A percentile compares a stretch with the other conserved stretches of the same genome.
Conservation (phyloP, 2,888 invertebrate genomes). For the Catocala fraxini region DNA sequence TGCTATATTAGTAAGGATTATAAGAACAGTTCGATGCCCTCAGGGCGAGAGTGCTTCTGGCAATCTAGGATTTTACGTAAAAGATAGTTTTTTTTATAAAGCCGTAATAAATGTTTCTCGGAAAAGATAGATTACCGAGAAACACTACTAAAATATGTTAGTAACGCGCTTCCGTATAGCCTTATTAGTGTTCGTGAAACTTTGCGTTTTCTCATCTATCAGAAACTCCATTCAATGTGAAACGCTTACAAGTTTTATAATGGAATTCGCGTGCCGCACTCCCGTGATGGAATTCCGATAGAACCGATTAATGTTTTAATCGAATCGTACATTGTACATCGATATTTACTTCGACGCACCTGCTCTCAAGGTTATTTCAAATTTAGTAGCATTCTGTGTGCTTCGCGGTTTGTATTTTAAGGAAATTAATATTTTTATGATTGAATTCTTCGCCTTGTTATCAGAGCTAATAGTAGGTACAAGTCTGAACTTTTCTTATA, state of each 20-base stretch:
- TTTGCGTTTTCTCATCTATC: slow-evolving; percentile 14
- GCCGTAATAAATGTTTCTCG: too few relatives aligned
- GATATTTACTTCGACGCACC: slow-evolving; percentile 15
- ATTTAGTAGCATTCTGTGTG: background rate
- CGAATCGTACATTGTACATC: slow-evolving; percentile 15
- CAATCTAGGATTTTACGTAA: too few relatives aligned
- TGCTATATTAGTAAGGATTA: too few relatives aligned
- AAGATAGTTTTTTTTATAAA: too few relatives aligned
- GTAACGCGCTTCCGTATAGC: background rate
- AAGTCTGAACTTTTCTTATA: too few relatives aligned
- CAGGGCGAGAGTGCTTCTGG: too few relatives aligned
- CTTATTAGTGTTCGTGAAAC: slow-evolving; percentile 12
- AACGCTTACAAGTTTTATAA: slow-evolving; percentile 29
- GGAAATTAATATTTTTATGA: too few relatives aligned
- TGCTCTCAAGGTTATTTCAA: slow-evolving; percentile 10
- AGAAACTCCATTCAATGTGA: slow-evolving; percentile 18
- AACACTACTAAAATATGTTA: background rate
- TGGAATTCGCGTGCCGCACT: slow-evolving; percentile 22
- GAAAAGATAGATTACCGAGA: too few relatives aligned
- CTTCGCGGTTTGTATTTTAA: too few relatives aligned
- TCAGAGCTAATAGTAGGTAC: too few relatives aligned
- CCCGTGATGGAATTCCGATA: slow-evolving; percentile 21
- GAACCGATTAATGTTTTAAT: slow-evolving; percentile 26
- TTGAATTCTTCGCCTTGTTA: too few relatives aligned
- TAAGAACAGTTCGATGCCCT: too few relatives aligned